Evolutionary conservation across 1,140 invertebrate species (phyloP).

Genomic region (Marisa cornuarietis): DNA sequence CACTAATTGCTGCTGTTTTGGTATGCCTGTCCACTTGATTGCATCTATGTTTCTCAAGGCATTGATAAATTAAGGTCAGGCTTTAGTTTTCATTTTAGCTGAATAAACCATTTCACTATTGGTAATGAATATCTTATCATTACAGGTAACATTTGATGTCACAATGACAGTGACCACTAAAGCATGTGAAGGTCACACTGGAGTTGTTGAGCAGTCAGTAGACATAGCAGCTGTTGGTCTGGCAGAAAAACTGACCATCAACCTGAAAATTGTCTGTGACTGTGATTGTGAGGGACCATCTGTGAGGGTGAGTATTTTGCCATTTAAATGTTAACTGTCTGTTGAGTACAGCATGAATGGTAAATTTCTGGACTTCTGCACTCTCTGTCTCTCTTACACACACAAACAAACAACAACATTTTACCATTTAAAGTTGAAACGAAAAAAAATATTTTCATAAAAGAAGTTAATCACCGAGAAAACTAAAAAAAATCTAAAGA

Average conservation of each 20-base stretch:
- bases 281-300: slow-evolving; percentile 76
- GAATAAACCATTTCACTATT: neutral
- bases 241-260: slow-evolving; percentile 84
- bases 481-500: too few relatives aligned
- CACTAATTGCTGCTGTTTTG: too few relatives aligned
- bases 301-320: slow-evolving; percentile 32
- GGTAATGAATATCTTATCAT: neutral
- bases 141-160: slow-evolving; percentile 69
- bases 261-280: slow-evolving; percentile 88
- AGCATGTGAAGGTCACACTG: slow-evolving; percentile 34
- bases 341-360: neutral
- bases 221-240: slow-evolving; percentile 92
- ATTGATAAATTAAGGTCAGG: too few relatives aligned
- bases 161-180: slow-evolving; percentile 76
- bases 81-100: neutral
- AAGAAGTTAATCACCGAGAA: too few relatives aligned
- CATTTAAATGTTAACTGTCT: neutral
- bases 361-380: too few relatives aligned
- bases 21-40: too few relatives aligned
- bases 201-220: slow-evolving; percentile 67
- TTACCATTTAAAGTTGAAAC: too few relatives aligned
- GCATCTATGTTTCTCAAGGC: too few relatives aligned
- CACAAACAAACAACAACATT: neutral
- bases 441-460: too few relatives aligned
- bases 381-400: too few relatives aligned